phyloP scores from a whole-genome alignment of 2,797 vertebrate genomes.

The Rhinella marina region DNA sequence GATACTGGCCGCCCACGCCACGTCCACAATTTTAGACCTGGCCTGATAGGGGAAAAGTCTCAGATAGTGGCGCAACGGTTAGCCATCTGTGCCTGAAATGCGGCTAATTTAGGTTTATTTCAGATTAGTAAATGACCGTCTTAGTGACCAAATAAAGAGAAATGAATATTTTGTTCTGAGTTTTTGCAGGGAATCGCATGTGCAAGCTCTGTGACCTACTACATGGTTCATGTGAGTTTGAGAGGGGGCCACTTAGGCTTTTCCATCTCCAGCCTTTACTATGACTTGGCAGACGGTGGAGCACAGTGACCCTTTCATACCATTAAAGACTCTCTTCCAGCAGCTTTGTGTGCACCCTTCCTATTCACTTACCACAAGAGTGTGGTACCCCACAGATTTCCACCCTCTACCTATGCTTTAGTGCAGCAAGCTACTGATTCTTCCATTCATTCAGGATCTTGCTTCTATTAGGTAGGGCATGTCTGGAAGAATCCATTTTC shows the following conservation, averaged over 20 bases:
- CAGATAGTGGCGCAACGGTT: too few relatives aligned
- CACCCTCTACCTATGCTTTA: not conserved
- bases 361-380: not conserved
- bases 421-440: not conserved
- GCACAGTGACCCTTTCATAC: not conserved
- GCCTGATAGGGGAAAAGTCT: too few relatives aligned
- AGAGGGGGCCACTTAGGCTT: not conserved
- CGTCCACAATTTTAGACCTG: too few relatives aligned
- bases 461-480: not conserved
- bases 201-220: too few relatives aligned
- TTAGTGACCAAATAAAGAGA: too few relatives aligned
- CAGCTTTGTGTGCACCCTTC: not conserved
- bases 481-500: not conserved
- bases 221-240: not conserved
- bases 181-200: too few relatives aligned
- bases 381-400: not conserved
- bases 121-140: too few relatives aligned
- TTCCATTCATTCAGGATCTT: too few relatives aligned
- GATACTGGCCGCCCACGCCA: too few relatives aligned
- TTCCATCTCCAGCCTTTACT: not conserved
- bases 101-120: too few relatives aligned
- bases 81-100: too few relatives aligned
- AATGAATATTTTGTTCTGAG: too few relatives aligned
- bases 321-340: not conserved
- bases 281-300: not conserved